Conservation (phyloP, 1,140 invertebrate species). For the Drosophila elegans region DNA sequence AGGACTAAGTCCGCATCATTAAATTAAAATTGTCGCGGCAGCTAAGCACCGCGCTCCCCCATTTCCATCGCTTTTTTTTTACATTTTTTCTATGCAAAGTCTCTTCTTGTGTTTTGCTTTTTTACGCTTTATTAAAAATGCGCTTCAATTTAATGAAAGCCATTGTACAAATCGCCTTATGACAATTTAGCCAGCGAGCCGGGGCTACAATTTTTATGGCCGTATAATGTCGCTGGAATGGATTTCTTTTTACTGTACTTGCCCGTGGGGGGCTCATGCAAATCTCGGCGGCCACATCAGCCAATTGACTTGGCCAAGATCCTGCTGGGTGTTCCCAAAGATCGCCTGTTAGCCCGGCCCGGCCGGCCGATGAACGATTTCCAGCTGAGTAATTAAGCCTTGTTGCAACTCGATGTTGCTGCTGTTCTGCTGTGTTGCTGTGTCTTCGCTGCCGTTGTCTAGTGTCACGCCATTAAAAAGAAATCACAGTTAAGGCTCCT, state of each 20-base stretch:
- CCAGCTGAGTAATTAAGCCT: conserved; percentile 81
- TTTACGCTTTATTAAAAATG: conserved; percentile 79
- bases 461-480: conserved; percentile 82
- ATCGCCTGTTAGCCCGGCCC: conserved; percentile 34
- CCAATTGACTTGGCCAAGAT: conserved; percentile 31
- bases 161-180: conserved; percentile 82
- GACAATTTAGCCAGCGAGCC: conserved; percentile 72
- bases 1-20: conserved; percentile 82
- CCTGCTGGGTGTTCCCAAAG: conserved; percentile 74
- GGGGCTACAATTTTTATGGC: conserved; percentile 74
- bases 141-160: conserved; percentile 79
- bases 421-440: background rate
- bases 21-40: conserved; percentile 80
- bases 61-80: conserved; percentile 12
- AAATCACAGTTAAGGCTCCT: conserved; percentile 75
- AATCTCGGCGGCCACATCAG: conserved; percentile 64
- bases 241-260: conserved; percentile 55
- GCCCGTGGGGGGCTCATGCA: conserved; percentile 54
- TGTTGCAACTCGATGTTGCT: conserved; percentile 56
- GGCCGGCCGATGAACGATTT: conserved; percentile 66
- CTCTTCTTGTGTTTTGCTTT: conserved; percentile 28
- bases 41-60: conserved; percentile 39
- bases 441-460: conserved; percentile 57
- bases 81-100: conserved; percentile 53
- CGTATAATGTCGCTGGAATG: conserved; percentile 73